Base-by-base conservation (phyloP, 1,140 invertebrate genomes). In the Gryon sp. region DNA sequence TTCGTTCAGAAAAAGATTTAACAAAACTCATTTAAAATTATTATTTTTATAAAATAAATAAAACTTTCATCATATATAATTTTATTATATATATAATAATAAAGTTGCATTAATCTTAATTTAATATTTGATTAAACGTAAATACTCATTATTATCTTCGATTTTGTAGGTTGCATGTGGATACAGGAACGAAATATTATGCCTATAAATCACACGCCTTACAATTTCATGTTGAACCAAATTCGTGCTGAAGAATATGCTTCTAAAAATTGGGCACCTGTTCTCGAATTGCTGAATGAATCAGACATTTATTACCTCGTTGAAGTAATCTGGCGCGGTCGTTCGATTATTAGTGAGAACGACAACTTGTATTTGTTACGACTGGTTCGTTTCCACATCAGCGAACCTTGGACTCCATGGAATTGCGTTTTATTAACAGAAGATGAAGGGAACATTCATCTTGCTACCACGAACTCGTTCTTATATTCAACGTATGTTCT, bases 351-450 rank as follows among this genome's bases (percentile, higher is more conserved):
- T 5, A 93, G 91, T 50, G 92, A 92, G 74, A 89, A 87, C 22
- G 78, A 79, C 11, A 91, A 93, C 70, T 80, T 93, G 8, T 90
- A 90, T 3, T 81, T 90, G 16, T 79, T 94, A 32, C 85, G 91
- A 30, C 76, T 93, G 14, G 89, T 90, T 18, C 85, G 92, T 8
- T 94, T 92, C 89, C 81, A 90, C 24, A 84, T 86, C 1, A 73
- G 90, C 2, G 80, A 90, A 24, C 90, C 91, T 30, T 94, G 93
- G 93, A 89, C 91, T 5, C 93, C 93, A 0, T 94, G 93, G 93
- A 94, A 94, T 79, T 93, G 92, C 75, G 90, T 94, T 48, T 80
- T 94, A 12, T 82, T 94, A 0, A 93, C 92, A 0, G 82, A 90
- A 0, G 89, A 92, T 38, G 93, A 94, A 84, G 90, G 90, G 34